Conservation (phyloP, 2,888 invertebrate species). For the Atethmia centrago region DNA sequence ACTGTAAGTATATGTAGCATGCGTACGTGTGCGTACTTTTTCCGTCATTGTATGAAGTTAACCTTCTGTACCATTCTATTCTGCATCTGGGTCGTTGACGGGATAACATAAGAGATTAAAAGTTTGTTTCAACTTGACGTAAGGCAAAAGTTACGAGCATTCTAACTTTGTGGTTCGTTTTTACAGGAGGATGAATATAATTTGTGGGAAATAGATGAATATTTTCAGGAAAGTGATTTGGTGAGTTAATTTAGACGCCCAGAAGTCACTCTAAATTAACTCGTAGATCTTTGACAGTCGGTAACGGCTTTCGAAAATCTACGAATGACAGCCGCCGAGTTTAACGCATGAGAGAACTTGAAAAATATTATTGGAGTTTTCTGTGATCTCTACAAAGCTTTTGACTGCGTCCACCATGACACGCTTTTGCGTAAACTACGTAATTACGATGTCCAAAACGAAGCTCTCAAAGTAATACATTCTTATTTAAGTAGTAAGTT, state of each 20-base stretch:
- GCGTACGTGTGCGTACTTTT: not conserved
- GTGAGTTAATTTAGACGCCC: slow-evolving; percentile 11
- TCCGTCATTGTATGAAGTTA: not conserved
- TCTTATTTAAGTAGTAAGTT: too few species aligned
- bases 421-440: too few species aligned
- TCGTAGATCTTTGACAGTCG: too few species aligned
- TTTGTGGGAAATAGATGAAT: slow-evolving; percentile 23
- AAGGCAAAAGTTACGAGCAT: slow-evolving; percentile 60
- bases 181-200: slow-evolving; percentile 47
- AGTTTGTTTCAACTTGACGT: slow-evolving; percentile 68
- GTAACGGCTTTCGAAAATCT: too few species aligned
- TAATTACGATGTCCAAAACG: too few species aligned
- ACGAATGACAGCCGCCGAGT: too few species aligned
- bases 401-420: too few species aligned
- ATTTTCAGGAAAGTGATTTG: slow-evolving; percentile 7
- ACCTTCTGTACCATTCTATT: slow-evolving; percentile 11
- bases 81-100: slow-evolving; percentile 60
- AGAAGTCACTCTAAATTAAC: too few species aligned
- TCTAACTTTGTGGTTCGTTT: slow-evolving; percentile 54
- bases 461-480: too few species aligned
- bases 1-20: not conserved
- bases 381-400: too few species aligned
- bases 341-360: too few species aligned
- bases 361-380: too few species aligned
- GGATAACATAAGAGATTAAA: slow-evolving; percentile 75